A percentile compares a stretch with the other conserved stretches of the same genome.
Evolutionary conservation across 1,140 invertebrate genomes (phyloP).

Genomic region (Tetragonula clypearis): DNA sequence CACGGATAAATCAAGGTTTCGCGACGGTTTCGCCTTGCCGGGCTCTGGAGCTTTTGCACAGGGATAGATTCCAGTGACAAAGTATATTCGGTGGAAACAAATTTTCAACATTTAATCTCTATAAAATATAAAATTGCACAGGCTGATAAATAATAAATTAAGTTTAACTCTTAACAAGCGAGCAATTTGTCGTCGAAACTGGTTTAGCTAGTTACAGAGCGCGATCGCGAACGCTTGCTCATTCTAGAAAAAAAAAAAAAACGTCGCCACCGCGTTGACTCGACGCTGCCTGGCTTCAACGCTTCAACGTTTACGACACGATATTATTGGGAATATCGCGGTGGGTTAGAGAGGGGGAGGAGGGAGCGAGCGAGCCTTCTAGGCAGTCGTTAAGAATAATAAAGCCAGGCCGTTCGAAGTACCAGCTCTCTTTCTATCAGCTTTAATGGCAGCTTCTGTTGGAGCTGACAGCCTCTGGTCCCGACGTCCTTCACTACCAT

Average conservation of each 20-base stretch:
- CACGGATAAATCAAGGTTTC: no score
- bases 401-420: neutral
- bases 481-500: conserved; percentile 47
- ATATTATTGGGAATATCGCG: conserved; percentile 14
- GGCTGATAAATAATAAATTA: no score
- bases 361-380: neutral
- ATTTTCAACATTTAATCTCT: no score
- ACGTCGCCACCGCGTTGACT: neutral
- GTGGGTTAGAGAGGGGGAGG: no score
- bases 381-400: conserved; percentile 45
- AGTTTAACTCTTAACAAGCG: no score
- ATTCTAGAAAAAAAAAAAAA: neutral
- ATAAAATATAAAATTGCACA: no score
- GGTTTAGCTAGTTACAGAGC: no score
- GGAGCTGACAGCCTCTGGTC: conserved; percentile 57
- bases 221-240: neutral
- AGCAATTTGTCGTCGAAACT: no score
- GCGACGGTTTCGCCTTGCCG: no score
- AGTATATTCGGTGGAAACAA: no score
- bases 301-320: neutral
- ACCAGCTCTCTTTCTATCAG: conserved; percentile 41
- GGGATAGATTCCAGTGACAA: no score
- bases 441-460: conserved; percentile 61
- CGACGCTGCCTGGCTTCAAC: neutral
- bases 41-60: no score